A percentile compares a stretch with the other conserved stretches of the same genome.
Conservation (phyloP, 1,140 invertebrate species). For the Mamestra configurata region DNA sequence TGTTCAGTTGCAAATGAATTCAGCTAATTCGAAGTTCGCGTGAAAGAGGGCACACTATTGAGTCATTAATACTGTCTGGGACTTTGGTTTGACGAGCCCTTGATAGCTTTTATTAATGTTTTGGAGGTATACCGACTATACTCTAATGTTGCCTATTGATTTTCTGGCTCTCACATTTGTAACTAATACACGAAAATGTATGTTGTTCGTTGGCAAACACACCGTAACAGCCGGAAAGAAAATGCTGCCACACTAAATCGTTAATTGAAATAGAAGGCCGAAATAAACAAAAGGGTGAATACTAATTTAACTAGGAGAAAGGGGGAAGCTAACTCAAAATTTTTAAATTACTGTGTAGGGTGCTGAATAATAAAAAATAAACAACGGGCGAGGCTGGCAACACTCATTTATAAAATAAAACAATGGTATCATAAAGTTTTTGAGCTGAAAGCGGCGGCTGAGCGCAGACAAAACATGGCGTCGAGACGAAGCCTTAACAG, state of each 20-base stretch:
- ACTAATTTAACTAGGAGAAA: constrained; percentile 26
- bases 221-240: background rate
- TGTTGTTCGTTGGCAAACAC: background rate
- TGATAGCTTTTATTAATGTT: background rate
- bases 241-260: background rate
- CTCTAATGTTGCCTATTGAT: constrained; percentile 1
- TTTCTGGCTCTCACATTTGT: background rate
- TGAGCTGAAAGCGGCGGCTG: constrained; percentile 19
- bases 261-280: constrained; percentile 37
- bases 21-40: constrained; percentile 39
- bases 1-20: constrained; percentile 28
- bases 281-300: constrained; percentile 26
- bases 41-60: constrained; percentile 39
- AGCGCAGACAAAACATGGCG: constrained; percentile 15
- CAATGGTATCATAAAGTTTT: constrained; percentile 42
- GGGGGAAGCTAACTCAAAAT: constrained; percentile 28
- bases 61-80: constrained; percentile 17
- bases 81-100: background rate
- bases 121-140: constrained; percentile 14
- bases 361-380: constrained; percentile 10
- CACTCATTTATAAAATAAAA: constrained; percentile 36
- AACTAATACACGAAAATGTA: background rate
- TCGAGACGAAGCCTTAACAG: background rate
- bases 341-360: constrained; percentile 17
- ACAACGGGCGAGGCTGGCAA: background rate